These are phyloP conservation scores for Strigops habroptila DNA, from an alignment of 2,113 vertebrate species.

Conservation along the genomic window DNA sequence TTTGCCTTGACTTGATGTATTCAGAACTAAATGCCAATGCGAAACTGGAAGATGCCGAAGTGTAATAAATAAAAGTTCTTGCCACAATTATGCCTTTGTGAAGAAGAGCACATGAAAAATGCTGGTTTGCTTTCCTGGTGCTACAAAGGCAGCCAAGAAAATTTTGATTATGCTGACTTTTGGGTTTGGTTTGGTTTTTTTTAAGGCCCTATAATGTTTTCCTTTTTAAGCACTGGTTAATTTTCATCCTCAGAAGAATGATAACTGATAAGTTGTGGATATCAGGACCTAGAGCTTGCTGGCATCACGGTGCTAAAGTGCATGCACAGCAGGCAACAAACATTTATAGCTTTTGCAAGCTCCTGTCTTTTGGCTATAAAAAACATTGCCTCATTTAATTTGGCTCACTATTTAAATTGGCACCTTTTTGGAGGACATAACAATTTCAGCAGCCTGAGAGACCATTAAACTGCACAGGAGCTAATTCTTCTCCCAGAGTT, in stretches of 20 bases:
- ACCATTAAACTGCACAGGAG: background rate
- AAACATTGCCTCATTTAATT: background rate
- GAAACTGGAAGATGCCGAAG: background rate
- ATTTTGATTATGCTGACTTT: background rate
- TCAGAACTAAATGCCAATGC: background rate
- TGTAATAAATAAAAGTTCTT: background rate
- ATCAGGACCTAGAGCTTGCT: background rate
- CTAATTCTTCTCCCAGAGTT: background rate
- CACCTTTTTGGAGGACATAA: background rate
- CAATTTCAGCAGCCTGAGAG: background rate
- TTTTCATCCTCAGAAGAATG: background rate
- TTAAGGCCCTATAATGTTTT: background rate
- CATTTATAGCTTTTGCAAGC: background rate
- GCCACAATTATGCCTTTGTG: background rate
- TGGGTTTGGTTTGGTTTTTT: accelerated
- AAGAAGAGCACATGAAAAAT: background rate
- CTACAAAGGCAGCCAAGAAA: background rate
- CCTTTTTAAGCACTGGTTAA: background rate
- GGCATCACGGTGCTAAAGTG: background rate
- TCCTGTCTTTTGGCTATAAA: background rate
- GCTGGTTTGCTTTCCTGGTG: background rate
- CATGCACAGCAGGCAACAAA: background rate
- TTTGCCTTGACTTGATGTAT: background rate
- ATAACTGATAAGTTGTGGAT: background rate
- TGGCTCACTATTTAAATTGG: background rate